Evolutionary conservation across 2,888 invertebrate species (phyloP), one percentile per base, ranked within the genome.

Genomic region (Drosophila meridiana): DNA sequence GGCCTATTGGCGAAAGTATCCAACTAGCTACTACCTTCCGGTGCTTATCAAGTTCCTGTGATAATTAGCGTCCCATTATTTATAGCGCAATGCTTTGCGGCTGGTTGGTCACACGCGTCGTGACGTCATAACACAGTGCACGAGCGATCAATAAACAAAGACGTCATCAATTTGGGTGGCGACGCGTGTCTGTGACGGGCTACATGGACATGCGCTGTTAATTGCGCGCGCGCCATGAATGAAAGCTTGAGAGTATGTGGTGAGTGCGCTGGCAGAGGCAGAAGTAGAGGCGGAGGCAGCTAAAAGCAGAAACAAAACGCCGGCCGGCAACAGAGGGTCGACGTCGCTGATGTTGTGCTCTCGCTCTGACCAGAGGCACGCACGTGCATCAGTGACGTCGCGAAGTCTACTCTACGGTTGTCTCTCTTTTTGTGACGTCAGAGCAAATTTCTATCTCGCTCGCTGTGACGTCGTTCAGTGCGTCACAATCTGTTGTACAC

Each of bases 381-480:
- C 85, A 84, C 80, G 87, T 84, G 88, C 73, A 66, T 83, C 71
- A 71, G 76, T 90, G 89, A 90, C 90, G 90, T 91, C 86, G 11
- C 90, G 89, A 90, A 83, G 70, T 32, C 4, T 74, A 13, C 30
- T 38, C 30, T 53, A 45, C 11, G 47, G 61, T 50, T 43, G 30
- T 81, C 80, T 73, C 66, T 47, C 45, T 66, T 30, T 55, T 42
- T 68, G 66, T 87, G 84, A 85, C 85, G 78, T 80, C 87, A 72
- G 69, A 56, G 20, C 20, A 20, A 20, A 20, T 20, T 20, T 20
- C 70, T 42, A 30, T 83, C 77, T 62, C 73, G 53, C 58, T 75
- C 67, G 61, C 38, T 43, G 45, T 89, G 81, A 89, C 87, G 84
- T 74, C 83, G 72, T 20, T 30, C 42, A 45, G 9, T 45, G 65